A percentile compares a stretch with the other conserved stretches of the same genome.
Evolutionary conservation across 2,888 invertebrate genomes (phyloP).

Genomic region (Drosophila setosimentum): DNA sequence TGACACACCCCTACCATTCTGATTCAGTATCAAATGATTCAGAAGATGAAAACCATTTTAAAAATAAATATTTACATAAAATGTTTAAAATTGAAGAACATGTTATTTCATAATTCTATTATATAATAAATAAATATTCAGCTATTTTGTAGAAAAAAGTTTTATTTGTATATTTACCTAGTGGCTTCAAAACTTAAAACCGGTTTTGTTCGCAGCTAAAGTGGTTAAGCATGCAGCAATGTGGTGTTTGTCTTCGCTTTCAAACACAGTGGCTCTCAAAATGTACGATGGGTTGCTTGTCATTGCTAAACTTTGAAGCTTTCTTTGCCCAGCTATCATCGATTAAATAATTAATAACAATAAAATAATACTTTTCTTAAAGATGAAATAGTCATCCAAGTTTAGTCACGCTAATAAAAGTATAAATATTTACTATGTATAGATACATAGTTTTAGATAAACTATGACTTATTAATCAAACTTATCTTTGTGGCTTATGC

Average conservation of each 20-base stretch:
- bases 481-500: background rate
- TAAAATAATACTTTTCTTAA: background rate
- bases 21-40: slow-evolving; percentile 12
- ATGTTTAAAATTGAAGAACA: background rate
- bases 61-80: background rate
- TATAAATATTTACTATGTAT: background rate
- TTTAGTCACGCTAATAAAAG: background rate
- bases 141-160: background rate
- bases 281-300: background rate
- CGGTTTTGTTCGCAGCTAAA: slow-evolving; percentile 16
- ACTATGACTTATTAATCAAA: background rate
- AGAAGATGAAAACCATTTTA: background rate
- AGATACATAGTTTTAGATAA: background rate
- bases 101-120: background rate
- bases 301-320: slow-evolving; percentile 4
- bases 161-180: background rate
- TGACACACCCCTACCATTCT: slow-evolving; percentile 1
- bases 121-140: background rate
- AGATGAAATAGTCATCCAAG: background rate
- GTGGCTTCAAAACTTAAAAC: slow-evolving; percentile 21
- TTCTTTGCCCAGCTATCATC: background rate
- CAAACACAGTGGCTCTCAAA: background rate
- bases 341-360: background rate
- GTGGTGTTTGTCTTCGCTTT: slow-evolving; percentile 13
- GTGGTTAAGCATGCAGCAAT: too few species aligned